Base-by-base conservation (phyloP, 2,797 vertebrate genomes). In the Gambelia wislizenii region DNA sequence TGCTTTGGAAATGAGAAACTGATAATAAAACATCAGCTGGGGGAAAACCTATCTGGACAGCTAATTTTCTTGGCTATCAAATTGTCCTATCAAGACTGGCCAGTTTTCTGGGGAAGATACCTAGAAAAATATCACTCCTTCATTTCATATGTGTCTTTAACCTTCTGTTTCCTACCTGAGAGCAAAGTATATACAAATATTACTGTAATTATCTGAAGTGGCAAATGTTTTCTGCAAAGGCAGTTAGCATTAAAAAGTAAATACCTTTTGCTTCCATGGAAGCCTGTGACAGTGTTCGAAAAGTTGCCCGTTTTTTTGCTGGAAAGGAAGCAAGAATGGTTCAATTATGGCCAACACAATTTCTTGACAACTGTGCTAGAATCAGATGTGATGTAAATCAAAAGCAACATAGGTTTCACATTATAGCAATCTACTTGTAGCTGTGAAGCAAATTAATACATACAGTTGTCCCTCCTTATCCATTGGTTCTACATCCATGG, bases 201-300 rank as follows among this genome's bases (percentile, higher is more conserved):
- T 56, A 56, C 14, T 52, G 70, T 44, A 87, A 52, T 27, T 64
- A 22, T 13, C 20, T 12, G 14, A 77, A 64, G 4, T 87, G 30
- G 22, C 22, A 79, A 39, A 61, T 64, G 1, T 69, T 85, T 85
- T 64, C 42, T 64, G 27, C 54, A 85, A 61, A 64, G 42, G 22
- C 69, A 82, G 42, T 52, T 75, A 86, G 30, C 4, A 86, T 54
- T 75, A 93, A 91, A 8, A 88, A 16, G 22, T 75, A 87, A 94
- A 92, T 96, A 96, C 95, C 96, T 95, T 96, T 93, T 47, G 72
- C 89, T 84, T 85, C 93, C 64, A 1, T 16, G 7, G 13, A 44
- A 52, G 6, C 56, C 3, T 18, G 39, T 42, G 90, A 83, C 5
- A 88, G 0, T 18, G 87, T 77, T 13, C 42, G 90, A 91, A 89